phyloP scores from a whole-genome alignment of 2,113 vertebrate genomes.

The Forbesichthys papilliferus region DNA sequence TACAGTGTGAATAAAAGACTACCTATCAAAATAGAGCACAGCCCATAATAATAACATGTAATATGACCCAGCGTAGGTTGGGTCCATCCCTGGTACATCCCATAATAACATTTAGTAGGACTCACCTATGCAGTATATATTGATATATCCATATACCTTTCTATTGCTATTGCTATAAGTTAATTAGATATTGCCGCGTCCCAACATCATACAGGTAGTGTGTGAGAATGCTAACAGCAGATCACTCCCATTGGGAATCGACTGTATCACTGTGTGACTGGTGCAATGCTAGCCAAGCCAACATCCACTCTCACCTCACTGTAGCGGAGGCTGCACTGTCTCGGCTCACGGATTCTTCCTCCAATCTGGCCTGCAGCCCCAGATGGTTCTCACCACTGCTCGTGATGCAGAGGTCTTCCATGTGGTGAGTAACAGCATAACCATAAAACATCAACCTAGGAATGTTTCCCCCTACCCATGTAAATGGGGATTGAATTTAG shows the following conservation, averaged over 20 bases:
- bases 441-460: not conserved
- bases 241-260: slow-evolving; percentile 50
- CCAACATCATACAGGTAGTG: slow-evolving; percentile 32
- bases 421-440: slow-evolving; percentile 83
- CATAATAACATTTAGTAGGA: too few species aligned
- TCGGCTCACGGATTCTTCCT: slow-evolving; percentile 88
- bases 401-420: slow-evolving; percentile 84
- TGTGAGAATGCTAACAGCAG: slow-evolving; percentile 61
- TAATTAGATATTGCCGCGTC: too few species aligned
- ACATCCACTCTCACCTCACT: slow-evolving; percentile 42
- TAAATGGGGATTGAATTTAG: too few species aligned
- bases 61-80: too few species aligned
- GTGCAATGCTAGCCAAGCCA: slow-evolving; percentile 15
- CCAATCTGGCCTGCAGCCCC: slow-evolving; percentile 87
- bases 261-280: slow-evolving; percentile 31
- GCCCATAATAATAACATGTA: too few species aligned
- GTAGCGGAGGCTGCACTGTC: slow-evolving; percentile 95
- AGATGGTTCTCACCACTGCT: slow-evolving; percentile 87
- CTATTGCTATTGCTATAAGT: too few species aligned
- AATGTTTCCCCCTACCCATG: too few species aligned
- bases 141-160: too few species aligned
- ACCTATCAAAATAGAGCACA: too few species aligned
- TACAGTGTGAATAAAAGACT: too few species aligned
- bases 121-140: too few species aligned
- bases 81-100: too few species aligned